Conservation (phyloP, 2,797 vertebrate species). For the Liasis olivaceus region DNA sequence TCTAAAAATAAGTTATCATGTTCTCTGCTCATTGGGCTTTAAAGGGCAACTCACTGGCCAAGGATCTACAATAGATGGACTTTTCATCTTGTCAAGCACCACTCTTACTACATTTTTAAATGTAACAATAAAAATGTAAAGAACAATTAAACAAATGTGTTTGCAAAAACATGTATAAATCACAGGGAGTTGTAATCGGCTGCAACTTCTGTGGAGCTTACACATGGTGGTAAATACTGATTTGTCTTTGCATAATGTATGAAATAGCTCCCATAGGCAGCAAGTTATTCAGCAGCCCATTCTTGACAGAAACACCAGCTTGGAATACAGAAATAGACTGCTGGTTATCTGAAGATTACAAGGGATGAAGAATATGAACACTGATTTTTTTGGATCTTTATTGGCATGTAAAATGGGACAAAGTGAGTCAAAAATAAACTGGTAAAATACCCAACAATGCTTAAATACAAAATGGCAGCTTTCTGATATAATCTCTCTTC, state of each 20-base stretch:
- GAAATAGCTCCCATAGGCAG: neutral
- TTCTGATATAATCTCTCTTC: neutral
- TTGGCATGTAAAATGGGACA: neutral
- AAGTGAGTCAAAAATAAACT: neutral
- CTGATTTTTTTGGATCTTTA: neutral
- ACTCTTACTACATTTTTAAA: neutral
- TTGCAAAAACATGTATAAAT: neutral
- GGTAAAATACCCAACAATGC: neutral
- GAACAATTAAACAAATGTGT: neutral
- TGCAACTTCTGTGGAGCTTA: neutral
- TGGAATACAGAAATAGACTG: neutral
- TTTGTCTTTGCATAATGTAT: neutral
- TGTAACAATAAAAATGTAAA: neutral
- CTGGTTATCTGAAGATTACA: neutral
- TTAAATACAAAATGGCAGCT: neutral
- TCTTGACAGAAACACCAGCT: neutral
- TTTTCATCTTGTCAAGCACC: neutral
- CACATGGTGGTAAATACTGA: neutral
- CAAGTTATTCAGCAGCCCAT: slow-evolving; percentile 1
- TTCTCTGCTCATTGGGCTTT: neutral
- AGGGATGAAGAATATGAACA: neutral
- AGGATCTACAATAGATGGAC: neutral
- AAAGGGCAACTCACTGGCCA: neutral
- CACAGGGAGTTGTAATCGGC: neutral
- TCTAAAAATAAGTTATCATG: neutral